phyloP scores from a whole-genome alignment of 2,797 vertebrate species.

The Pelochelys cantorii region DNA sequence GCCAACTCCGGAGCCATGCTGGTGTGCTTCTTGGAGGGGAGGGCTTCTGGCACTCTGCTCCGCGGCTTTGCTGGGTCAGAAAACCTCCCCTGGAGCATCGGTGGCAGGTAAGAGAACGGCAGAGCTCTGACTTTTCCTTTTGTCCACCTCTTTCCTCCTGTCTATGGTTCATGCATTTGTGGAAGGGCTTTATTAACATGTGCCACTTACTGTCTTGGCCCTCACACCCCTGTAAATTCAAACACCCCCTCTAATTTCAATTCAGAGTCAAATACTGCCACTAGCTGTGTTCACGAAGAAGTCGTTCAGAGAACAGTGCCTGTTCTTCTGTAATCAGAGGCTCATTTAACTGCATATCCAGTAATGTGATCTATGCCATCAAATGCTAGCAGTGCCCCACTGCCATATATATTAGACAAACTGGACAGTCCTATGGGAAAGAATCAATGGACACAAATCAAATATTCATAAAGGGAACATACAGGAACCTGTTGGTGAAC shows the following conservation, averaged over 20 bases:
- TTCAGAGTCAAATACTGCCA: too few species aligned
- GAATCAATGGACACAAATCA: too few species aligned
- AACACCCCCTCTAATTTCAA: too few species aligned
- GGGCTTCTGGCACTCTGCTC: background rate
- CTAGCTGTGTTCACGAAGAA: background rate
- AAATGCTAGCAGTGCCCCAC: too few species aligned
- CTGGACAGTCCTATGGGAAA: too few species aligned
- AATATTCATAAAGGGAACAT: too few species aligned
- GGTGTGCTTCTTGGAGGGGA: background rate
- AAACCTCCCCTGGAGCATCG: background rate
- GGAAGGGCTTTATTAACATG: background rate
- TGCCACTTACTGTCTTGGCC: background rate
- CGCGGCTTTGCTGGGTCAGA: background rate
- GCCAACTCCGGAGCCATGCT: background rate
- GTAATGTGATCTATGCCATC: too few species aligned
- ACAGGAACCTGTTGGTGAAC: too few species aligned
- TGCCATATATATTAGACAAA: too few species aligned
- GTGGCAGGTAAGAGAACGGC: background rate
- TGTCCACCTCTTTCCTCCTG: background rate
- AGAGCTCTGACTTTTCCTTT: background rate
- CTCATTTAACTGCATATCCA: too few species aligned
- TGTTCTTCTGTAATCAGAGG: background rate
- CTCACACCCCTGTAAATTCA: too few species aligned
- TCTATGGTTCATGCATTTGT: fast-evolving
- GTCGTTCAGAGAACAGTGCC: background rate